Conservation (phyloP, 2,797 vertebrate species). For the Loriculus beryllinus region DNA sequence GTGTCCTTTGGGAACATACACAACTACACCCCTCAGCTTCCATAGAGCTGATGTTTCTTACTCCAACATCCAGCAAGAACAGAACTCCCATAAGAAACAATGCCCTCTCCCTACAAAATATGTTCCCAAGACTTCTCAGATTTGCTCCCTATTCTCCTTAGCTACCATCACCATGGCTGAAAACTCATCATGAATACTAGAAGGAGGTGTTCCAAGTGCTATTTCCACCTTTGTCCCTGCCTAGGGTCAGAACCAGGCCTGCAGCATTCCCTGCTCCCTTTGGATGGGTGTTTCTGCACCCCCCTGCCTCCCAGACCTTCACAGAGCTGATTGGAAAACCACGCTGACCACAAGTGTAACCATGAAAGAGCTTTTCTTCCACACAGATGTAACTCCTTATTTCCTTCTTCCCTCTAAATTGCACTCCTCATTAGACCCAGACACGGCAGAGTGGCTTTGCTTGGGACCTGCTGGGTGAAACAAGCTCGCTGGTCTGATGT, state of each 20-base stretch:
- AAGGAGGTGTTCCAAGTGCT: neutral
- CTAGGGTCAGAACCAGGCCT: neutral
- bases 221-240: neutral
- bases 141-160: neutral
- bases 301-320: neutral
- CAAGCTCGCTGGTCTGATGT: neutral
- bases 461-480: neutral
- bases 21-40: neutral
- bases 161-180: neutral
- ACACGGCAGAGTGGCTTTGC: neutral
- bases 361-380: neutral
- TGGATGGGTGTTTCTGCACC: neutral
- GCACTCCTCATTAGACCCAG: neutral
- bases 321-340: neutral
- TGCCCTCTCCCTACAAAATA: neutral
- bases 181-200: neutral
- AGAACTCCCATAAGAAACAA: neutral
- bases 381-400: neutral
- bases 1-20: rapidly evolving
- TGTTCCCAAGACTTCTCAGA: neutral
- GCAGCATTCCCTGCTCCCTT: rapidly evolving
- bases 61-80: neutral
- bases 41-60: neutral
- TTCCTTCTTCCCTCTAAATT: neutral
- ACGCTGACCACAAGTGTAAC: neutral